Base-by-base conservation (phyloP, 1,140 invertebrate genomes). In the Drosophila tani region DNA sequence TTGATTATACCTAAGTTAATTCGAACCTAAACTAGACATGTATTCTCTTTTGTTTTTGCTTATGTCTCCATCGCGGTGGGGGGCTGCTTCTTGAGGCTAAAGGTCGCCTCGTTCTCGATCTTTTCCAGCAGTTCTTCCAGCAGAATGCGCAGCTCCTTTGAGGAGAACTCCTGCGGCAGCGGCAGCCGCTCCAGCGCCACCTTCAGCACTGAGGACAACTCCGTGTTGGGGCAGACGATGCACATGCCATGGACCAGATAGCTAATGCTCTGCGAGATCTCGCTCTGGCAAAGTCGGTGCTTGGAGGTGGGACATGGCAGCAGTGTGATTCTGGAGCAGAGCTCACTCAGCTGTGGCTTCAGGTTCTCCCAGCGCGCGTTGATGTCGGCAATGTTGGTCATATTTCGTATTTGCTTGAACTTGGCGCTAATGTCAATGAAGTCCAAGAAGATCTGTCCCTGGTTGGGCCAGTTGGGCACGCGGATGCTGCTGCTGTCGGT, bases 371-470 rank as follows among this genome's bases (percentile, higher is more conserved):
- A 88, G 65, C 95, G 94, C 75, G 95, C 94, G 50, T 94, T 93
- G 71, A 95, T 93, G 68, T 93, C 91, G 11, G 64, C 74, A 8
- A 91, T 74, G 85, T 91, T 84, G 81, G 87, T 81, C 49, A 93
- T 79, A 75, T 83, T 66, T 77, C 82, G 78, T 83, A 93, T 75
- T 80, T 91, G 93, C 74, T 66, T 79, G 24, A 87, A 93, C 74
- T 93, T 93, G 58, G 93, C 90, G 21, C 94, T 95, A 9, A 96
- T 94, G 32, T 94, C 93, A 57, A 97, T 94, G 70, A 95, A 97
- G 81, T 96, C 95, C 78, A 95, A 93, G 47, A 95, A 94, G 24
- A 97, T 94, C 77, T 95, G 94, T 24, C 96, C 96, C 67, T 95
- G 95, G 81, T 92, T 93, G 11, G 82, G 73, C 93, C 93, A 93